phyloP scores from a whole-genome alignment of 64 coral and sea anemone species.

The Catalaphyllia jardinei region DNA sequence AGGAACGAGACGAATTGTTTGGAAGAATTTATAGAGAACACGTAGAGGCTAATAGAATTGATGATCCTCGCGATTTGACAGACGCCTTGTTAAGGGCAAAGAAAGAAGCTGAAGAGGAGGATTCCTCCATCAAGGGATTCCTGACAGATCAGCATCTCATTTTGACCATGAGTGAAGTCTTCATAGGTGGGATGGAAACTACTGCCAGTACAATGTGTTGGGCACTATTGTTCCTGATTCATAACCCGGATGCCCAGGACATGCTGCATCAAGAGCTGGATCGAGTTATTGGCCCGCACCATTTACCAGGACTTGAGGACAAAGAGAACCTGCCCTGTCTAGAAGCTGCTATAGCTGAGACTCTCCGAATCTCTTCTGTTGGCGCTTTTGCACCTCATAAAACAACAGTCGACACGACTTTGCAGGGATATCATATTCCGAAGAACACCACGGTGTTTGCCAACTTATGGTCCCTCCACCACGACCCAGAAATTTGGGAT shows the following conservation, averaged over 20 bases:
- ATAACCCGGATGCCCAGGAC: constrained; percentile 36
- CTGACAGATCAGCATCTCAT: constrained; percentile 47
- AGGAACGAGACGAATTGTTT: constrained; percentile 28
- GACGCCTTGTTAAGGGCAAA: constrained; percentile 58
- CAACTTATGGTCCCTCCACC: constrained; percentile 64
- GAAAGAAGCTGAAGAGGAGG: constrained; percentile 48
- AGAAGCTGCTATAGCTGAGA: constrained; percentile 61
- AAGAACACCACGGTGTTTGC: constrained; percentile 48
- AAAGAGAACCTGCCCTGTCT: constrained; percentile 40
- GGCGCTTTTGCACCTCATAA: constrained; percentile 44
- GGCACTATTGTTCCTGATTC: constrained; percentile 5
- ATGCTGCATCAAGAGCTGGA: constrained; percentile 64
- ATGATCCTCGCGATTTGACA: constrained; percentile 43
- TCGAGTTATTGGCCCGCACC: constrained; percentile 39
- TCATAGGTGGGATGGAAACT: constrained; percentile 52
- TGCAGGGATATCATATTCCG: constrained; percentile 55
- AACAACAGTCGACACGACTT: constrained; percentile 23
- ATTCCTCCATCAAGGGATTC: neutral
- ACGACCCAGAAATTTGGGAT: constrained; percentile 51
- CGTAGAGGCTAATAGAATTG: constrained; percentile 5
- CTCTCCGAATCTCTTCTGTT: neutral
- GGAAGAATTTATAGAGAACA: constrained; percentile 44
- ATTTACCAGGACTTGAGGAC: constrained; percentile 41
- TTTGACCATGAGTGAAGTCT: constrained; percentile 40
- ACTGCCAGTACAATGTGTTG: constrained; percentile 48